These are phyloP conservation scores for Notechis scutatus DNA, from an alignment of 2,113 vertebrate species.

Conservation along the genomic window DNA sequence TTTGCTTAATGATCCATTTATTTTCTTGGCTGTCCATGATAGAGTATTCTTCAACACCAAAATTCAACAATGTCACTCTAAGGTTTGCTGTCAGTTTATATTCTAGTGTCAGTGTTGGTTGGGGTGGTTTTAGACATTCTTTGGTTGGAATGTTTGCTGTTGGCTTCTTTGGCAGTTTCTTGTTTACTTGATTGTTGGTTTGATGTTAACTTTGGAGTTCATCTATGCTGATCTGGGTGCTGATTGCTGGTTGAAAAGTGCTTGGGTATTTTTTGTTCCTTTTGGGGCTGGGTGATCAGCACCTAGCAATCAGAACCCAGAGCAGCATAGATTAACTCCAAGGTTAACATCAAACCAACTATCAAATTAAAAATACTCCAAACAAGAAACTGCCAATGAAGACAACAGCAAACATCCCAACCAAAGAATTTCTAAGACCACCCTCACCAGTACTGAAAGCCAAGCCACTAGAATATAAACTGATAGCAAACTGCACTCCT, in stretches of 20 bases:
- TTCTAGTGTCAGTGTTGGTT: no score
- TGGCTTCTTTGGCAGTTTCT: background rate
- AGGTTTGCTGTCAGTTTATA: no score
- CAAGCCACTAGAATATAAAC: no score
- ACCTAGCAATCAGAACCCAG: background rate
- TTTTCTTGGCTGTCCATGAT: background rate
- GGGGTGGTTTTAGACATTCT: background rate
- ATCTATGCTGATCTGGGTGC: no score
- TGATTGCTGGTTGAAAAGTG: background rate
- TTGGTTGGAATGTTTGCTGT: background rate
- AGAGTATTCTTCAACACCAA: background rate
- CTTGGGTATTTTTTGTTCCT: background rate
- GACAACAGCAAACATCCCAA: background rate
- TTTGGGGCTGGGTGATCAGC: background rate
- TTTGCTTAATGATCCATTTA: background rate
- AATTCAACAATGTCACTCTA: background rate
- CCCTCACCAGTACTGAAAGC: background rate
- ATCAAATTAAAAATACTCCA: no score
- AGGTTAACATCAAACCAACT: no score
- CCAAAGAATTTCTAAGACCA: background rate
- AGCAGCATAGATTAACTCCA: no score
- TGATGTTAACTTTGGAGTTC: background rate
- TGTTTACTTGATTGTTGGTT: background rate
- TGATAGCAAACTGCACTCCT: no score
- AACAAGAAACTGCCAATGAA: no score